These are phyloP conservation scores for Menidia beryllina DNA, from an alignment of 2,113 vertebrate genomes.

Conservation along the genomic window DNA sequence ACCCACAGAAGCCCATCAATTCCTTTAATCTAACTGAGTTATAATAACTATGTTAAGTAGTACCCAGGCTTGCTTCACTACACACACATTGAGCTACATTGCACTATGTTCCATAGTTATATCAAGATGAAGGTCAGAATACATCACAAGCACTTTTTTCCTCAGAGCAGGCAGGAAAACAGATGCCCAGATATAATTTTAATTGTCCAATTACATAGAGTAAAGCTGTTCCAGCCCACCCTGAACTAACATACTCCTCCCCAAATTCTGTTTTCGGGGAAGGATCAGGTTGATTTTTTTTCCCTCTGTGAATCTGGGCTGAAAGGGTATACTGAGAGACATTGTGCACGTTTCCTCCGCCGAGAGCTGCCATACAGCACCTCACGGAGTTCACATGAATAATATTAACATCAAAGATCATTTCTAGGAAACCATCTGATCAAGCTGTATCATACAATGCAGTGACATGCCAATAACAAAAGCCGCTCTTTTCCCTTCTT, in stretches of 20 bases:
- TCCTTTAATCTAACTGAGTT: conserved; percentile 75
- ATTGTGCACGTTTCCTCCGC: conserved; percentile 60
- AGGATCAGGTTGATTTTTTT: conserved; percentile 34
- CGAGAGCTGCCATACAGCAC: conserved; percentile 56
- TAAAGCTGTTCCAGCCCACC: conserved; percentile 57
- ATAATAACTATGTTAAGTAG: conserved; percentile 68
- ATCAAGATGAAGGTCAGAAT: conserved; percentile 58
- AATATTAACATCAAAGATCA: conserved; percentile 77
- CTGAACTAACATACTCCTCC: conserved; percentile 60
- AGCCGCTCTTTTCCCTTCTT: neutral
- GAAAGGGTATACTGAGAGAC: conserved; percentile 62
- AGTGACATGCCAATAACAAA: conserved; percentile 66
- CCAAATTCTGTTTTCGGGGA: conserved; percentile 40
- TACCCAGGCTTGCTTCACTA: conserved; percentile 51
- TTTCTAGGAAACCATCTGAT: conserved; percentile 76
- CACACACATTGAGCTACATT: conserved; percentile 44
- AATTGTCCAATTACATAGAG: conserved; percentile 76
- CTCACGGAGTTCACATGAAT: conserved; percentile 74
- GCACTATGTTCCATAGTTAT: conserved; percentile 56
- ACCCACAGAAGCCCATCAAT: conserved; percentile 60
- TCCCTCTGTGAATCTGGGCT: conserved; percentile 49
- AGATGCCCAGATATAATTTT: conserved; percentile 68
- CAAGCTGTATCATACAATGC: conserved; percentile 71
- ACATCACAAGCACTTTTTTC: conserved; percentile 38
- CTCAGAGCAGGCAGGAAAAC: conserved; percentile 32